phyloP scores from a whole-genome alignment of 2,888 invertebrate species.

The Leucoma salicis region DNA sequence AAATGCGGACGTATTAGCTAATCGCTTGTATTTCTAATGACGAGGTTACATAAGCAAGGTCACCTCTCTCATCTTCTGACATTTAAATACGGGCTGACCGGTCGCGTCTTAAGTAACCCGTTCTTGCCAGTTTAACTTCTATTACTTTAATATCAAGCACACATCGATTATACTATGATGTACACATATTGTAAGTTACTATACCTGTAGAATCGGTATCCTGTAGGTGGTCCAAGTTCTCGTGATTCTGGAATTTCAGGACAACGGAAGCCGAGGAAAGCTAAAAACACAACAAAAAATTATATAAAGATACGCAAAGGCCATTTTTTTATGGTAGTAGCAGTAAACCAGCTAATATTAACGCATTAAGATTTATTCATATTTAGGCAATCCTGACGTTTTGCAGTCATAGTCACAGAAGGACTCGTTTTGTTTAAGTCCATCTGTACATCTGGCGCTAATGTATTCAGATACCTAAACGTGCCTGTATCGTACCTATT shows the following conservation, averaged over 20 bases:
- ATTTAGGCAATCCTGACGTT: no score
- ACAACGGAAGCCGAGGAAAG: slow-evolving; percentile 90
- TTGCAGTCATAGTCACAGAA: no score
- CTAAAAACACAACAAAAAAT: slow-evolving; percentile 67
- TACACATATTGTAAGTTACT: slow-evolving; percentile 4
- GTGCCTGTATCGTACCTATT: no score
- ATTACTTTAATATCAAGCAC: slow-evolving; percentile 29
- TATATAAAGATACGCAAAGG: no score
- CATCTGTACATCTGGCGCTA: no score
- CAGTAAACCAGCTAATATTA: no score
- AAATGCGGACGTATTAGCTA: slow-evolving; percentile 51
- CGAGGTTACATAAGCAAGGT: slow-evolving; percentile 74
- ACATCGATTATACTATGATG: not conserved
- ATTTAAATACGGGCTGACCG: slow-evolving; percentile 69
- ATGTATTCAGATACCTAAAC: no score
- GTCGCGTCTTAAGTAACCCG: slow-evolving; percentile 62
- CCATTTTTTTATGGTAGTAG: no score
- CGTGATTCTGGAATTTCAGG: slow-evolving; percentile 80
- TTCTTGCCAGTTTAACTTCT: slow-evolving; percentile 47
- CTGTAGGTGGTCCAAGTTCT: slow-evolving; percentile 69
- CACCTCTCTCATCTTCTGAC: slow-evolving; percentile 65
- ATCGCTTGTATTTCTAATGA: slow-evolving; percentile 61
- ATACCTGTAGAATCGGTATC: slow-evolving; percentile 73
- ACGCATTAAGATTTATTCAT: no score
- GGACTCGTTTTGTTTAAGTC: no score